Evolutionary conservation across 2,888 invertebrate genomes (phyloP).

Genomic region (Agonopterix heracliana): DNA sequence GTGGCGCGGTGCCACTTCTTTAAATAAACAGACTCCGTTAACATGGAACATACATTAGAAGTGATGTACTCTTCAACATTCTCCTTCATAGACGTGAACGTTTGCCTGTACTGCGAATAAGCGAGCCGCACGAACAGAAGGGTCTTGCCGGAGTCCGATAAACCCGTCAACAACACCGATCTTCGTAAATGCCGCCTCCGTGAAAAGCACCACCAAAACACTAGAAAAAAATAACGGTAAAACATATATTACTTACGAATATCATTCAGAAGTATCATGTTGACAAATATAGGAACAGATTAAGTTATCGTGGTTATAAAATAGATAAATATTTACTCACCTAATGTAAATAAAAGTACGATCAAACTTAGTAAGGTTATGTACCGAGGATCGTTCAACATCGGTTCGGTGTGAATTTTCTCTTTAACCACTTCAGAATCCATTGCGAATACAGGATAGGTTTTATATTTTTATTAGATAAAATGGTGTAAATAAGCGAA

Average conservation of each 20-base stretch:
- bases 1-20: too few species aligned
- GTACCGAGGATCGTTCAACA: constrained; percentile 64
- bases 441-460: constrained; percentile 27
- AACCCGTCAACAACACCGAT: constrained; percentile 86
- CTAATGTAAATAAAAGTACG: constrained; percentile 54
- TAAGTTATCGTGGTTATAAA: too few species aligned
- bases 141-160: constrained; percentile 95
- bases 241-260: constrained; percentile 14
- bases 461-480: not conserved
- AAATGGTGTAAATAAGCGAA: not conserved
- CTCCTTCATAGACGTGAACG: constrained; percentile 93
- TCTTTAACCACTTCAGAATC: constrained; percentile 64
- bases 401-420: constrained; percentile 62
- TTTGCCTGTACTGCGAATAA: constrained; percentile 81
- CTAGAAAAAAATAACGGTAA: constrained; percentile 44
- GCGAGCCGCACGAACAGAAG: constrained; percentile 87
- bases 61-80: constrained; percentile 83
- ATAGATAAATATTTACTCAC: constrained; percentile 39
- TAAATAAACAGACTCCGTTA: too few species aligned
- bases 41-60: constrained; percentile 74
- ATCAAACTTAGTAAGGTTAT: constrained; percentile 66
- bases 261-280: too few species aligned
- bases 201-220: constrained; percentile 78
- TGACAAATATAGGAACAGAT: too few species aligned
- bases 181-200: constrained; percentile 75